phyloP scores from a whole-genome alignment of 1,140 invertebrate species.

The Ruditapes philippinarum region DNA sequence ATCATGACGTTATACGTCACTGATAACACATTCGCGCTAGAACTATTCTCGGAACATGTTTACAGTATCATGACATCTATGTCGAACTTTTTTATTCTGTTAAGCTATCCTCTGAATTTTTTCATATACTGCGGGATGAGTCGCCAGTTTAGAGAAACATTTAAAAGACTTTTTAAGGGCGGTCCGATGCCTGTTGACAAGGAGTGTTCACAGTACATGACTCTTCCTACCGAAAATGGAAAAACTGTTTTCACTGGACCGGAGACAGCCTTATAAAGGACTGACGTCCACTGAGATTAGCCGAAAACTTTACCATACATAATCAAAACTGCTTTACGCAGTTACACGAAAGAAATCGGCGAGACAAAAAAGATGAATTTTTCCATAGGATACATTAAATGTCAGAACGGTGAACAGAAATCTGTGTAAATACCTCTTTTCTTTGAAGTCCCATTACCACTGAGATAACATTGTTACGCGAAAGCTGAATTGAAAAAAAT shows the following conservation, averaged over 20 bases:
- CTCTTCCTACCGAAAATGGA: conserved; percentile 83
- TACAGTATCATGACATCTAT: conserved; percentile 84
- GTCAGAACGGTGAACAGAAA: too few relatives aligned
- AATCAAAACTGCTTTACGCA: too few relatives aligned
- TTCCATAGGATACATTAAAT: too few relatives aligned
- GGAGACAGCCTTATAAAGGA: conserved; percentile 78
- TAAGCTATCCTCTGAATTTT: conserved; percentile 97
- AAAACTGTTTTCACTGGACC: conserved; percentile 78
- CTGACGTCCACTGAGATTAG: neutral
- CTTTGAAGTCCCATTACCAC: too few relatives aligned
- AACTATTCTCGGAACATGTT: conserved; percentile 68
- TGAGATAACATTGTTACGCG: too few relatives aligned
- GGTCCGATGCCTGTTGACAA: conserved; percentile 75
- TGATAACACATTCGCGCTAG: conserved; percentile 89
- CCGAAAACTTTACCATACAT: too few relatives aligned
- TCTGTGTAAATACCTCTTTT: too few relatives aligned
- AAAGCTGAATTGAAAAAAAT: too few relatives aligned
- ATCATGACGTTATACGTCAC: conserved; percentile 94
- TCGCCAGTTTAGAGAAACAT: conserved; percentile 96
- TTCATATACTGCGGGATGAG: conserved; percentile 99
- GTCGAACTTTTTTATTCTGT: conserved; percentile 96
- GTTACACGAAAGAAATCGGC: too few relatives aligned
- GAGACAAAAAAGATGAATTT: too few relatives aligned
- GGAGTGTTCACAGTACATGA: conserved; percentile 83
- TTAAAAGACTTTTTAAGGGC: conserved; percentile 93